Conservation (phyloP, 2,888 invertebrate species). For the Cryptocheilus praepositus region DNA sequence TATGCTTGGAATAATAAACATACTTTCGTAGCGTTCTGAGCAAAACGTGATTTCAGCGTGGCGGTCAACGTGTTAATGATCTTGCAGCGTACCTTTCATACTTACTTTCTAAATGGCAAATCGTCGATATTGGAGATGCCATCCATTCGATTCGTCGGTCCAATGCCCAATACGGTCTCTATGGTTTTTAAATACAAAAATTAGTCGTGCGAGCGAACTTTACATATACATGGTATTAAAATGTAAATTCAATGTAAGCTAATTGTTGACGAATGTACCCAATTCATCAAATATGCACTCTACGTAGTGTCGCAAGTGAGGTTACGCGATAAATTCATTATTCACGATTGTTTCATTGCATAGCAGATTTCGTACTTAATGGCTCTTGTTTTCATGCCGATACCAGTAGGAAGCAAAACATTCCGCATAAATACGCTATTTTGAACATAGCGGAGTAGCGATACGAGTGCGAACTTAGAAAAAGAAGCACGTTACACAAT, state of each 20-base stretch:
- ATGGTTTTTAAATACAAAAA: conserved; percentile 15
- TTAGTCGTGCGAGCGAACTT: neutral
- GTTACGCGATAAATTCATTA: too few relatives aligned
- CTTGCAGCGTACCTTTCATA: conserved; percentile 22
- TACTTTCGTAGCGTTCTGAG: too few relatives aligned
- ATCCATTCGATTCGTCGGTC: conserved; percentile 49
- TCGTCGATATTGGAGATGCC: conserved; percentile 44
- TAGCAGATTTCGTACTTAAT: too few relatives aligned
- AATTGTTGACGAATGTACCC: neutral
- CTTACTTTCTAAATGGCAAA: conserved; percentile 79
- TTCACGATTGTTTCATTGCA: too few relatives aligned
- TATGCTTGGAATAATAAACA: too few relatives aligned
- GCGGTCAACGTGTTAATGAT: too few relatives aligned
- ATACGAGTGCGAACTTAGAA: too few relatives aligned
- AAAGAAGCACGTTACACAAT: too few relatives aligned
- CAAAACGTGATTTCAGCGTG: too few relatives aligned
- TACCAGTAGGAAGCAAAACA: neutral
- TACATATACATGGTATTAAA: neutral
- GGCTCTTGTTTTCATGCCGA: too few relatives aligned
- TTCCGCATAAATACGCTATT: neutral
- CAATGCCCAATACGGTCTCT: conserved; percentile 78
- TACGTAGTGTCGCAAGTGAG: too few relatives aligned
- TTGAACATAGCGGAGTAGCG: neutral
- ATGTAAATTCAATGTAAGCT: neutral
- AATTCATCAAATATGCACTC: too few relatives aligned